These are phyloP conservation scores for Orchesella cincta DNA, from an alignment of 1,140 invertebrate species.

Conservation along the genomic window DNA sequence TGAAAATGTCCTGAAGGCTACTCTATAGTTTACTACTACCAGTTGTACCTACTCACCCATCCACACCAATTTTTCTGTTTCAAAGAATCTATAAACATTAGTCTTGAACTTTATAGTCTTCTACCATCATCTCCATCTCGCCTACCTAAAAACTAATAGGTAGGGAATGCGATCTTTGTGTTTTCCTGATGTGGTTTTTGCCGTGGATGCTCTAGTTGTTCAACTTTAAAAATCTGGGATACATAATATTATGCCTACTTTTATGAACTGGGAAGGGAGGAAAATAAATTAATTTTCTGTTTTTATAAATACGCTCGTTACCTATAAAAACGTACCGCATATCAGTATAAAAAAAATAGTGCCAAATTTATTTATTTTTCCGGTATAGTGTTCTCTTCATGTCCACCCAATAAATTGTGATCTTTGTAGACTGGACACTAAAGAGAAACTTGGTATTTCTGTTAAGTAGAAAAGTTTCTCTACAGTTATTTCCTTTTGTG, in stretches of 20 bases:
- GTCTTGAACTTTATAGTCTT: slow-evolving; percentile 3
- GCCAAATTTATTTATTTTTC: neutral
- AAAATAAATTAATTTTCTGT: too few relatives aligned
- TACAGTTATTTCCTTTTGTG: neutral
- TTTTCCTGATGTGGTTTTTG: too few relatives aligned
- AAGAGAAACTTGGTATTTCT: neutral
- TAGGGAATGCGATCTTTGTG: too few relatives aligned
- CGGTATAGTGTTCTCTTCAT: neutral
- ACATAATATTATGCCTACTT: too few relatives aligned
- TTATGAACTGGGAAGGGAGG: too few relatives aligned
- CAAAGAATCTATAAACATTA: slow-evolving; percentile 13
- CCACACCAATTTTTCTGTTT: slow-evolving; percentile 9
- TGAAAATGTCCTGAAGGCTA: slow-evolving; percentile 13
- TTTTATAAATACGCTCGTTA: too few relatives aligned
- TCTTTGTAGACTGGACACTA: neutral
- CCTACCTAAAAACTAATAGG: too few relatives aligned
- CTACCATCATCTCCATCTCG: too few relatives aligned
- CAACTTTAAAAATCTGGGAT: too few relatives aligned
- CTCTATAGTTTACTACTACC: neutral
- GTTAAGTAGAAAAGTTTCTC: slow-evolving; percentile 9
- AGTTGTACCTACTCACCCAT: neutral
- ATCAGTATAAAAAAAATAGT: neutral
- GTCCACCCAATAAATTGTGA: neutral
- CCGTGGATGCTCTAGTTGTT: too few relatives aligned
- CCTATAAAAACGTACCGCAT: too few relatives aligned